A percentile compares a stretch with the other conserved stretches of the same genome.
These are phyloP conservation scores for Drosophila eohydei DNA, from an alignment of 2,888 invertebrate species.

Conservation along the genomic window DNA sequence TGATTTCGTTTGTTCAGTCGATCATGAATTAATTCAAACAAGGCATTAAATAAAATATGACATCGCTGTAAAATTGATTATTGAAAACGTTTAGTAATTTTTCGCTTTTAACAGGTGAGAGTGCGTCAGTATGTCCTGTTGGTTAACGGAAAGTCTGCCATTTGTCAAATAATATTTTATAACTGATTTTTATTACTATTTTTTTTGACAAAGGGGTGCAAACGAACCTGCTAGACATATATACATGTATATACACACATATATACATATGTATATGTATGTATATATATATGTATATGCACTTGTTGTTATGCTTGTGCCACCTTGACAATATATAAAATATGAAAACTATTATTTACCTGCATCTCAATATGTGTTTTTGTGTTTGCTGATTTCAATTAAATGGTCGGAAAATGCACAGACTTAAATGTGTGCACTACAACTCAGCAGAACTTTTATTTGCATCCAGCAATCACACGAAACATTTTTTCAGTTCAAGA, in stretches of 20 bases:
- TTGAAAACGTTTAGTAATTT: constrained; percentile 12
- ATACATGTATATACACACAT: neutral
- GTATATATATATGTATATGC: neutral
- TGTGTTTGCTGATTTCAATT: constrained; percentile 23
- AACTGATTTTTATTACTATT: constrained; percentile 9
- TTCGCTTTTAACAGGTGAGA: constrained; percentile 13
- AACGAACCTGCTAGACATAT: constrained; percentile 21
- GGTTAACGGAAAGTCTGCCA: constrained; percentile 57
- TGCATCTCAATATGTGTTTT: constrained; percentile 14
- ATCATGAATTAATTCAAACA: constrained; percentile 28
- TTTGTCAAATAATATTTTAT: constrained; percentile 62
- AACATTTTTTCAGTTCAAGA: neutral
- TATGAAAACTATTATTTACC: neutral
- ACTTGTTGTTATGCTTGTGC: neutral
- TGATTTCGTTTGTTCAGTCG: constrained; percentile 11
- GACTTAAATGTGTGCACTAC: too few relatives aligned
- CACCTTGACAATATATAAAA: neutral
- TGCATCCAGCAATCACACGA: constrained; percentile 9
- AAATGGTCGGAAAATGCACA: neutral
- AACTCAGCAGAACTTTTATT: neutral
- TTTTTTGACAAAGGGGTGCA: constrained; percentile 9
- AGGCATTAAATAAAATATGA: constrained; percentile 11
- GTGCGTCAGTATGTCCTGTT: neutral
- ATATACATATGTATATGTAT: neutral
- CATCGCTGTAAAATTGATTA: neutral